Evolutionary conservation across 2,888 invertebrate species (phyloP), one percentile per base, ranked within the genome.

Genomic region (Cantharis nigra): DNA sequence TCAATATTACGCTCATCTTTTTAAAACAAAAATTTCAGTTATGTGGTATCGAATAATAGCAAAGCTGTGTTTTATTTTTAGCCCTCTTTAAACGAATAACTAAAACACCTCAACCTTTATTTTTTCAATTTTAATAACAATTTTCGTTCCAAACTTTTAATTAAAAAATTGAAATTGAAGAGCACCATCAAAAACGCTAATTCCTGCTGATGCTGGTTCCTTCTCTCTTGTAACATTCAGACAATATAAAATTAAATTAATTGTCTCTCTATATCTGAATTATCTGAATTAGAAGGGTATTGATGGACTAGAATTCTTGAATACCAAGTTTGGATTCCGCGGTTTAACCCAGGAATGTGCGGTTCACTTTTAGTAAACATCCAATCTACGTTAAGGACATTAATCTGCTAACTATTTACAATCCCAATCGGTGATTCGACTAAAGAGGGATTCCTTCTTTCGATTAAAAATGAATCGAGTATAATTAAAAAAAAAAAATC

Each of bases 291-390:
- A 76, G 84, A 82, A 81, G 82, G 80, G 82, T 83, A 83, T 83
- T 83, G 84, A 83, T 83, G 82, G 79, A 81, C 81, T 75, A 78
- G 80, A 82, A 84, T 83, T 84, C 83, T 81, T 80, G 82, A 72
- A 77, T 81, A 75, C 80, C 78, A 79, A 78, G 77, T 80, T 81
- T 69, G 80, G 73, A 84, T 84, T 79, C 84, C 83, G 82, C 82
- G 84, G 84, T 82, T 80, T 76, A 75, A 80, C 84, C 78, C 82
- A 79, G 82, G 83, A 84, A 83, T 83, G 82, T 78, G 79, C 81
- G 79, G 80, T 78, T 80, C 80, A 81, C 80, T 80, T 80, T 81
- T 80, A 77, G 78, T 76, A 75, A 77, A 79, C 79, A 76, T 78
- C 79, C 80, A 81, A 81, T 81, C 79, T 80, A 76, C 81, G 78